Percentiles rank a stretch among this genome's conserved stretches.
These are phyloP conservation scores for Anguilla marmorata DNA, from an alignment of 2,797 vertebrate species.

Conservation along the genomic window DNA sequence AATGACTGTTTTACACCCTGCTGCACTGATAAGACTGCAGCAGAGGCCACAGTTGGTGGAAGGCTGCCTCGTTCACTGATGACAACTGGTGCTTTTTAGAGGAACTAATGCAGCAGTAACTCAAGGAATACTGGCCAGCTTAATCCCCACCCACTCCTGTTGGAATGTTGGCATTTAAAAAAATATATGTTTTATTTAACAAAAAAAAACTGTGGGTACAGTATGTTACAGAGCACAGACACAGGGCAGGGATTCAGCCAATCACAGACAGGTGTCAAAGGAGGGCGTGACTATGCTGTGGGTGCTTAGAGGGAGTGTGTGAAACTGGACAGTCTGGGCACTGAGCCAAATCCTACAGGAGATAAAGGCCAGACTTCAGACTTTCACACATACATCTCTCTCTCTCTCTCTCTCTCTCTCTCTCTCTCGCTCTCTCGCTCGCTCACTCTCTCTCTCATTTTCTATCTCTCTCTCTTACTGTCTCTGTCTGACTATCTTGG, in stretches of 20 bases:
- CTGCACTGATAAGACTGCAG: not conserved
- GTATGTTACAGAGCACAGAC: not conserved
- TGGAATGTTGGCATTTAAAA: not conserved
- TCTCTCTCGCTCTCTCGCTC: not conserved
- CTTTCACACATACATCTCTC: not conserved
- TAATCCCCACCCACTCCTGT: not conserved
- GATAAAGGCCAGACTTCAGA: not conserved
- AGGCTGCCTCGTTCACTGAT: not conserved
- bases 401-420: not conserved
- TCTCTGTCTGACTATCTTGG: no score
- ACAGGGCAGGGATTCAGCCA: not conserved
- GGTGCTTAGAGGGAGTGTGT: not conserved
- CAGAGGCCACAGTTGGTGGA: not conserved
- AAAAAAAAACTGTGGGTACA: not conserved
- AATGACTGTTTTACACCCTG: not conserved
- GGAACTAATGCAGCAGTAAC: not conserved
- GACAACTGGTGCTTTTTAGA: not conserved
- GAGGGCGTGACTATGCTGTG: not conserved
- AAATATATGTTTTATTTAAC: not conserved
- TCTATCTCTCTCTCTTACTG: not conserved
- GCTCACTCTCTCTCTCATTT: not conserved
- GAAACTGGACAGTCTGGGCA: slow-evolving; percentile 7
- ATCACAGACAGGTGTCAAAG: slow-evolving; percentile 19
- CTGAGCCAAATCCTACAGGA: not conserved
- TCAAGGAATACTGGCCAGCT: not conserved